A percentile compares a stretch with the other conserved stretches of the same genome.
Conservation (phyloP, 1,140 invertebrate genomes). For the Sweltsa coloradensis region DNA sequence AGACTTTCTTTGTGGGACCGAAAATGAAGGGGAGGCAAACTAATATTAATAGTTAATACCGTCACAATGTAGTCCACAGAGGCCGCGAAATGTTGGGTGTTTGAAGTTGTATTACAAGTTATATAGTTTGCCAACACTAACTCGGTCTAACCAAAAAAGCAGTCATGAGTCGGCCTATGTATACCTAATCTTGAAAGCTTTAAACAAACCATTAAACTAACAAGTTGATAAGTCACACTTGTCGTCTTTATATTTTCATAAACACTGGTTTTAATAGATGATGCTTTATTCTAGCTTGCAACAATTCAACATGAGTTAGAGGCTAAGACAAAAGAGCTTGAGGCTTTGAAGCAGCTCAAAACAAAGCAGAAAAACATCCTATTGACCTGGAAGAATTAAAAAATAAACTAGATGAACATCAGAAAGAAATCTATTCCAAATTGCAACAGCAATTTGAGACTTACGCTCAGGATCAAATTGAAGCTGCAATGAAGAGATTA, state of each 20-base stretch:
- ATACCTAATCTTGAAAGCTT: no score
- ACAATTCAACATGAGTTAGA: background rate
- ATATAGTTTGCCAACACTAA: no score
- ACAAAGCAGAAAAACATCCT: slow-evolving; percentile 4
- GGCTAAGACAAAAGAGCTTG: slow-evolving; percentile 1
- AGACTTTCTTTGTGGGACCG: no score
- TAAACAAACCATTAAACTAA: no score
- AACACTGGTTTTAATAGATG: no score
- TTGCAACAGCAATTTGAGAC: slow-evolving; percentile 9
- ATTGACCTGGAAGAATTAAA: slow-evolving; percentile 6
- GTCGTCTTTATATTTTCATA: no score
- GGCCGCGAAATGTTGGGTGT: background rate
- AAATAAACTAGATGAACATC: slow-evolving; percentile 11
- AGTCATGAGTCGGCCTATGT: no score
- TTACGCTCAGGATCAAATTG: slow-evolving; percentile 13
- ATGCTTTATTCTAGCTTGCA: background rate
- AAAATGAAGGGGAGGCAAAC: no score
- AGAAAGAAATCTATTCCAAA: background rate
- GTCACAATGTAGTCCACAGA: no score
- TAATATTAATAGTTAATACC: no score
- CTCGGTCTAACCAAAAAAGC: no score
- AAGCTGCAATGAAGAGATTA: slow-evolving; percentile 20
- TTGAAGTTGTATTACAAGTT: background rate
- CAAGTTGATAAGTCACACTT: no score
- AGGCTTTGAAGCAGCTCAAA: background rate